Percentiles rank a stretch among this genome's conserved stretches.
Conservation (phyloP, 1,140 invertebrate genomes). For the Drepana arcuata region DNA sequence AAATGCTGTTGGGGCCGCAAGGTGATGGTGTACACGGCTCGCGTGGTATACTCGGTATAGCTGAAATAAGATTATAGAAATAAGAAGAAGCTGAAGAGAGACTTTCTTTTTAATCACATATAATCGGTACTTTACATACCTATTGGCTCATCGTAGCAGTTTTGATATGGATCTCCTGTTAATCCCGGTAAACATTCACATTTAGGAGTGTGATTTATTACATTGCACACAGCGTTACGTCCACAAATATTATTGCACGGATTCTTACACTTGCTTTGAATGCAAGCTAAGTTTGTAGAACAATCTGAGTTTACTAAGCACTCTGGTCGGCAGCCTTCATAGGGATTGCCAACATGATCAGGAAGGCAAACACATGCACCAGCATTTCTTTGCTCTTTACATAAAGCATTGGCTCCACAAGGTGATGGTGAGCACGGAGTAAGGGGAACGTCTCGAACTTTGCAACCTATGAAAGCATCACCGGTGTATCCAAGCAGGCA, state of each 20-base stretch:
- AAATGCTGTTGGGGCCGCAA: conserved; percentile 83
- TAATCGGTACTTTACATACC: conserved; percentile 20
- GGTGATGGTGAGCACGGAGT: conserved; percentile 78
- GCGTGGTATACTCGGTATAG: conserved; percentile 27
- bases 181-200: conserved; percentile 74
- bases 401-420: conserved; percentile 79
- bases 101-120: not conserved
- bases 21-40: conserved; percentile 83
- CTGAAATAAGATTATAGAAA: conserved; percentile 23
- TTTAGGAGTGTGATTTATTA: conserved; percentile 72
- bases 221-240: conserved; percentile 74
- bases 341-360: conserved; percentile 77
- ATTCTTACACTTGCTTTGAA: conserved; percentile 76
- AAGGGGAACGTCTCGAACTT: conserved; percentile 57
- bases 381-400: conserved; percentile 73
- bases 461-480: conserved; percentile 75
- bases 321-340: conserved; percentile 78
- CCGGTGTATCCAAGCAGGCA: conserved; percentile 75
- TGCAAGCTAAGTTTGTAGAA: conserved; percentile 73
- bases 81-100: conserved; percentile 1
- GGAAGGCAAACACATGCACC: conserved; percentile 76
- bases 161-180: conserved; percentile 74
- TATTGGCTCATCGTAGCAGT: conserved; percentile 34
- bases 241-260: conserved; percentile 80
- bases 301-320: conserved; percentile 77